Evolutionary conservation across 2,888 invertebrate species (phyloP).

Genomic region (Athripsodes cinereus): DNA sequence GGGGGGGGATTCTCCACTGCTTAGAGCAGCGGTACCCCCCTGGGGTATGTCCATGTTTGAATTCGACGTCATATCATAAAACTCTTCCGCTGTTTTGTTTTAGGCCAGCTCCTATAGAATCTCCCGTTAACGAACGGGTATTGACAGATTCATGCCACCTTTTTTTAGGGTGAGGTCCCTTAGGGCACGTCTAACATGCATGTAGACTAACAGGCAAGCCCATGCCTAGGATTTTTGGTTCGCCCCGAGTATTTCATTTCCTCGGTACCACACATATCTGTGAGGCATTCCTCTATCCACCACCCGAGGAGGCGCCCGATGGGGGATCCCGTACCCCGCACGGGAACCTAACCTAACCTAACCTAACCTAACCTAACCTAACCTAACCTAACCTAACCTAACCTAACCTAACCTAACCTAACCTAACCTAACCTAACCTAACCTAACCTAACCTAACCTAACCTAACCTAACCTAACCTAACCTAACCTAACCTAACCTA

Average conservation of each 20-base stretch:
- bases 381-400: too few relatives aligned
- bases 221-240: background rate
- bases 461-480: conserved; percentile 13
- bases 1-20: too few relatives aligned
- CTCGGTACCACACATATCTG: background rate
- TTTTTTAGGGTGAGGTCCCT: background rate
- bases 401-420: background rate
- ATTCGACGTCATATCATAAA: too few relatives aligned
- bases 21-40: too few relatives aligned
- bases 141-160: background rate
- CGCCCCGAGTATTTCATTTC: conserved; percentile 3
- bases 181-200: background rate
- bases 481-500: conserved; percentile 16
- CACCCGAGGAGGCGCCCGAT: conserved; percentile 2
- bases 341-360: background rate
- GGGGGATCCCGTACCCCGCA: conserved; percentile 1
- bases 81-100: too few relatives aligned
- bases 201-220: background rate
- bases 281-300: conserved; percentile 4
- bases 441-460: conserved; percentile 7
- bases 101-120: background rate
- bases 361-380: too few relatives aligned
- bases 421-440: conserved; percentile 6
- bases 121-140: background rate
- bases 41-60: too few relatives aligned